Evolutionary conservation across 2,797 vertebrate genomes (phyloP).

Genomic region (Ciconia nigra): DNA sequence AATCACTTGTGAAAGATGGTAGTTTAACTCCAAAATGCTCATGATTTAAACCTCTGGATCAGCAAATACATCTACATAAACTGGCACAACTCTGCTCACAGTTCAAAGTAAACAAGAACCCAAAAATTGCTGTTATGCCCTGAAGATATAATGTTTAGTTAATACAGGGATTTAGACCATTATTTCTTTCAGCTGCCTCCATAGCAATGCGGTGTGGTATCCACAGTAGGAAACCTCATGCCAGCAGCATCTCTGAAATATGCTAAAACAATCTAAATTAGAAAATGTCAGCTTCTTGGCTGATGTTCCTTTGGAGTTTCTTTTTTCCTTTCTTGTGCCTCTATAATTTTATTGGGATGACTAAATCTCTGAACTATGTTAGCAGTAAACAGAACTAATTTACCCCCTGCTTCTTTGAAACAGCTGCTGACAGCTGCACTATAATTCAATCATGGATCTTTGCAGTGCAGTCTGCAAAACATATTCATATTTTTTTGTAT

Average conservation of each 20-base stretch:
- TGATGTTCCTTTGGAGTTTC: slow-evolving; percentile 47
- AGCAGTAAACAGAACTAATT: slow-evolving; percentile 83
- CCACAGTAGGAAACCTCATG: slow-evolving; percentile 2
- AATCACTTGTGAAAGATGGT: neutral
- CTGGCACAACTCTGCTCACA: neutral
- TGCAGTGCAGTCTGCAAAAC: slow-evolving; percentile 59
- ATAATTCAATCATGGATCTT: slow-evolving; percentile 72
- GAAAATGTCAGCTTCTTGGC: slow-evolving; percentile 49
- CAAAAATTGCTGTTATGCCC: neutral
- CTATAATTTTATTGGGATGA: slow-evolving; percentile 81
- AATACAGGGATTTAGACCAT: neutral
- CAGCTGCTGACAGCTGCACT: slow-evolving; percentile 83
- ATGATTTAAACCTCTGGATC: neutral
- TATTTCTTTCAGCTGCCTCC: slow-evolving; percentile 15
- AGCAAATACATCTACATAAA: neutral
- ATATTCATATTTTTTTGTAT: slow-evolving; percentile 33
- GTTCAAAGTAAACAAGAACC: slow-evolving; percentile 23
- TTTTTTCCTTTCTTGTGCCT: slow-evolving; percentile 73
- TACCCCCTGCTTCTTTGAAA: slow-evolving; percentile 78
- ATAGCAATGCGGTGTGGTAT: slow-evolving; percentile 11
- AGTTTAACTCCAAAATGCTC: neutral
- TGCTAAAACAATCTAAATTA: slow-evolving; percentile 24
- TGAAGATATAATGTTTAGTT: neutral
- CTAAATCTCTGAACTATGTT: slow-evolving; percentile 80
- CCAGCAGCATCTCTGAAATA: slow-evolving; percentile 49